Evolutionary conservation across 2,797 vertebrate species (phyloP).

Genomic region (Perodicticus potto): DNA sequence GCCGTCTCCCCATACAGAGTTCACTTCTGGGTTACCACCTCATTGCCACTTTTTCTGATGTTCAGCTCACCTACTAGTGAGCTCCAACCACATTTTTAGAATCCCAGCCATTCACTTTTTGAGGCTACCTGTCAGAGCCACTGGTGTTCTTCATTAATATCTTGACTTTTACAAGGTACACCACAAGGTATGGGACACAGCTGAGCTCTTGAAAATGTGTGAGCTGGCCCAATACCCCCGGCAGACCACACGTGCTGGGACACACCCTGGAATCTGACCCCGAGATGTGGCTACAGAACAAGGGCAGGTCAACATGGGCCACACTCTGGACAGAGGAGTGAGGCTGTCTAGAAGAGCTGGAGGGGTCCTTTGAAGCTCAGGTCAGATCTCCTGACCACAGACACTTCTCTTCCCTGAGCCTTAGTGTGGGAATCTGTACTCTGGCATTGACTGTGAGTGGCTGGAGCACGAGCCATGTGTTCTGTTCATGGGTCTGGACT

Average conservation of each 20-base stretch:
- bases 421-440: neutral
- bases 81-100: neutral
- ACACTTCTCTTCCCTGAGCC: neutral
- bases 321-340: neutral
- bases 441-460: neutral
- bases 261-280: neutral
- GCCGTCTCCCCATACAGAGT: neutral
- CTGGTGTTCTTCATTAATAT: neutral
- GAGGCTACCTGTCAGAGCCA: neutral
- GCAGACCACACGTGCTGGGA: rapidly evolving
- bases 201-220: neutral
- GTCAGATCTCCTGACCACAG: neutral
- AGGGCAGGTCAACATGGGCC: neutral
- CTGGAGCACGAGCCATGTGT: neutral
- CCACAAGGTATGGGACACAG: constrained; percentile 1
- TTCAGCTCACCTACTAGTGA: neutral
- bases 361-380: neutral
- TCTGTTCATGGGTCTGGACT: neutral
- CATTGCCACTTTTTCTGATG: neutral
- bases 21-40: neutral
- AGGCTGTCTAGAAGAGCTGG: neutral
- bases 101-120: neutral
- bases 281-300: rapidly evolving
- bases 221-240: neutral
- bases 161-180: constrained; percentile 29